Conservation (phyloP, 2,797 vertebrate genomes). For the Gila robusta region DNA sequence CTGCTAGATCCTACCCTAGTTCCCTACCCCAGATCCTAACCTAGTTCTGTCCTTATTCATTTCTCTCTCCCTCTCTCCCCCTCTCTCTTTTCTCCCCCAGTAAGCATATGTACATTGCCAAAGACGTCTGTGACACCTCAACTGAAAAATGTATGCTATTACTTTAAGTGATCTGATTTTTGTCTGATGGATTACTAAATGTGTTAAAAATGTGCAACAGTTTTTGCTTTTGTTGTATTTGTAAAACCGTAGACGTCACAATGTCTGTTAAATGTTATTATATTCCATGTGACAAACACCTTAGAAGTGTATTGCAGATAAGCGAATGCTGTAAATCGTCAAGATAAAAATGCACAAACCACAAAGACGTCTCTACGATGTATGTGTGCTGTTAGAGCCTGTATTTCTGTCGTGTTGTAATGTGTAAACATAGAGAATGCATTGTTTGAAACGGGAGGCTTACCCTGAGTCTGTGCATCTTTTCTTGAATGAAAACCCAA, state of each 20-base stretch:
- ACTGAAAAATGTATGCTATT: not conserved
- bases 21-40: not conserved
- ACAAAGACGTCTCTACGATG: not conserved
- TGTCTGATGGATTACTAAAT: not conserved
- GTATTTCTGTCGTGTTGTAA: conserved; percentile 45
- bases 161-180: not conserved
- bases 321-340: not conserved
- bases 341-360: not conserved
- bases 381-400: conserved; percentile 47
- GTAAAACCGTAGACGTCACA: not conserved
- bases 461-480: not conserved
- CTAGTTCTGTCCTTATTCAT: not conserved
- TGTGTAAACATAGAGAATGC: not conserved
- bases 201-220: conserved; percentile 35
- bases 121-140: not conserved
- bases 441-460: not conserved
- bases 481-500: conserved; percentile 40
- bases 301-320: no score
- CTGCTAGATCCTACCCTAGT: conserved; percentile 20
- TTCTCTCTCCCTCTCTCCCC: not conserved
- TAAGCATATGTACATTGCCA: not conserved
- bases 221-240: not conserved
- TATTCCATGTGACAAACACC: no score
- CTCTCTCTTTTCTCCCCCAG: not conserved
- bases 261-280: not conserved